phyloP scores from a whole-genome alignment of 2,797 vertebrate species.

The Cyclura pinguis region DNA sequence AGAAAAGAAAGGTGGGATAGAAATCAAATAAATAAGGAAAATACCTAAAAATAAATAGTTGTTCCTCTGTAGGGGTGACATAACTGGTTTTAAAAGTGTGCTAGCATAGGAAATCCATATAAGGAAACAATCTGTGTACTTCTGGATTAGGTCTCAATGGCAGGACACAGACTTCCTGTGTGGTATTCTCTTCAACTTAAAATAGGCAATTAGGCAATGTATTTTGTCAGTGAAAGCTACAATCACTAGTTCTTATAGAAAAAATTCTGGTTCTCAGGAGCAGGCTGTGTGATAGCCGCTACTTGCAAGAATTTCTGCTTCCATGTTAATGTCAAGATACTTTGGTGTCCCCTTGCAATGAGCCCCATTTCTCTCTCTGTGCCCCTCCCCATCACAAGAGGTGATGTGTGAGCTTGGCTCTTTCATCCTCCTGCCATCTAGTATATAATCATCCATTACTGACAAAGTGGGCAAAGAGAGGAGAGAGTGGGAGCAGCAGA shows the following conservation, averaged over 20 bases:
- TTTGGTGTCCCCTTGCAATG: background rate
- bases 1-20: too few species aligned
- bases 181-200: slow-evolving; percentile 6
- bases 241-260: background rate
- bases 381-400: background rate
- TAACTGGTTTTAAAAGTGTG: slow-evolving; percentile 60
- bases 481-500: too few species aligned
- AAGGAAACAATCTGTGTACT: background rate
- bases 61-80: slow-evolving; percentile 23
- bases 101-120: background rate
- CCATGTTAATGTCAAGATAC: background rate
- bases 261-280: background rate
- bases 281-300: background rate
- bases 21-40: too few species aligned
- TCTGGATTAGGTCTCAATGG: background rate
- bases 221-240: background rate
- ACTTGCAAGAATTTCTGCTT: background rate
- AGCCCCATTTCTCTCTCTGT: background rate
- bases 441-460: background rate
- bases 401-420: too few species aligned
- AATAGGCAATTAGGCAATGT: background rate
- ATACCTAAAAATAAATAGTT: too few species aligned
- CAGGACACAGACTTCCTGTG: background rate
- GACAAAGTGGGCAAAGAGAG: background rate
- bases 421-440: background rate